These are phyloP conservation scores for Catocala nupta DNA, from an alignment of 2,888 invertebrate species.

Conservation along the genomic window DNA sequence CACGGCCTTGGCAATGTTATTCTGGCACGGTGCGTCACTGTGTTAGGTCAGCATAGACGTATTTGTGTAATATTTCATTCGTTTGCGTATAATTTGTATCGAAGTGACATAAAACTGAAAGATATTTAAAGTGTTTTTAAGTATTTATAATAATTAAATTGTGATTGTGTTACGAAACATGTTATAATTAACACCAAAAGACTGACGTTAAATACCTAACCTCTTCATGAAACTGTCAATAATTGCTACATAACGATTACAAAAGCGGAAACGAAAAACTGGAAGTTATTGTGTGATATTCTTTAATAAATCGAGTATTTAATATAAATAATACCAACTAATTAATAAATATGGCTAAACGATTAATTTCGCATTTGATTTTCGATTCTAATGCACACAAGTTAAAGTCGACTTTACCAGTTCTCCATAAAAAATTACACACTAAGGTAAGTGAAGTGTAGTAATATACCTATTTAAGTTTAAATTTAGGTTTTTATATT, in stretches of 20 bases:
- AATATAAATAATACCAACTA: no score
- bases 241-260: no score
- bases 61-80: constrained; percentile 8
- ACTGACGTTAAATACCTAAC: constrained; percentile 12
- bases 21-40: constrained; percentile 43
- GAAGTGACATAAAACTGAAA: not conserved
- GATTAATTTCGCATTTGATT: constrained; percentile 55
- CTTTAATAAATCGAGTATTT: not conserved
- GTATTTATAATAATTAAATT: not conserved
- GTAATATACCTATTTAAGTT: no score
- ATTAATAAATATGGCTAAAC: constrained; percentile 60
- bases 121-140: not conserved
- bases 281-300: constrained; percentile 13
- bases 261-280: not conserved
- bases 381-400: constrained; percentile 50
- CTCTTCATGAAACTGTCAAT: constrained; percentile 6
- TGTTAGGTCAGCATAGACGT: constrained; percentile 31
- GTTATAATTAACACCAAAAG: not conserved
- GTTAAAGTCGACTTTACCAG: constrained; percentile 38
- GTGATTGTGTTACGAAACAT: constrained; percentile 5
- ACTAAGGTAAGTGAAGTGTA: constrained; percentile 57
- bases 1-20: constrained; percentile 50
- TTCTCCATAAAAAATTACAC: constrained; percentile 53
- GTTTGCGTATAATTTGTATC: constrained; percentile 11
- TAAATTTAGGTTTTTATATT: no score